phyloP scores from a whole-genome alignment of 2,113 vertebrate genomes.

The Myrmophylax atrothorax region DNA sequence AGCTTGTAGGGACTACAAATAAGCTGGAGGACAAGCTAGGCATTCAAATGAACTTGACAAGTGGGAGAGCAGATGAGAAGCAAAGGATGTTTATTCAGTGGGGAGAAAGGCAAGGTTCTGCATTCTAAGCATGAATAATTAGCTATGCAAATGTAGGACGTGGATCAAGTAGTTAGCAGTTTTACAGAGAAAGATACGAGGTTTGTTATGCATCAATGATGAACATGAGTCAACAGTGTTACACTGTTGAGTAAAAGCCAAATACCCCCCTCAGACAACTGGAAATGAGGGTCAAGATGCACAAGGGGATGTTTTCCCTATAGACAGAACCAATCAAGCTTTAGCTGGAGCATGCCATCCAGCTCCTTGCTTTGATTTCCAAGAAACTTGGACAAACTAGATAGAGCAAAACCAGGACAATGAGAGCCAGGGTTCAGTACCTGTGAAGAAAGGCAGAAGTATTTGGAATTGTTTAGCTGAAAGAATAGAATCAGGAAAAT shows the following conservation, averaged over 20 bases:
- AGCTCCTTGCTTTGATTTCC: neutral
- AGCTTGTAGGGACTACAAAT: constrained; percentile 24
- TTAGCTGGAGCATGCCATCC: neutral
- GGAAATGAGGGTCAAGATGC: neutral
- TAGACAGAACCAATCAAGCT: neutral
- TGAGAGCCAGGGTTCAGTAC: neutral
- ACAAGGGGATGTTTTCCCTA: neutral
- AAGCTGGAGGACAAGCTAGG: neutral
- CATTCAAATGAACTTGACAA: constrained; percentile 16
- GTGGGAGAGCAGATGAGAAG: neutral
- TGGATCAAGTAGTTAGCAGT: neutral
- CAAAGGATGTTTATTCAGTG: constrained; percentile 3
- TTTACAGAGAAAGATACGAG: neutral
- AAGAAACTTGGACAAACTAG: neutral
- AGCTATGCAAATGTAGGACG: neutral
- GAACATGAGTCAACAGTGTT: neutral
- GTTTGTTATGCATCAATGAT: neutral
- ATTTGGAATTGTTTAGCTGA: neutral
- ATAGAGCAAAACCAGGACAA: neutral
- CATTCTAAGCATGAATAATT: constrained; percentile 17
- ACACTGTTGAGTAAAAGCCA: neutral
- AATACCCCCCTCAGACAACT: neutral
- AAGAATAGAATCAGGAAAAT: neutral
- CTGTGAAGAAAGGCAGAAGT: neutral
- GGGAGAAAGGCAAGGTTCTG: constrained; percentile 26